A percentile compares a stretch with the other conserved stretches of the same genome.
Conservation (phyloP, 2,113 vertebrate genomes). For the Tachuris rubrigastra region DNA sequence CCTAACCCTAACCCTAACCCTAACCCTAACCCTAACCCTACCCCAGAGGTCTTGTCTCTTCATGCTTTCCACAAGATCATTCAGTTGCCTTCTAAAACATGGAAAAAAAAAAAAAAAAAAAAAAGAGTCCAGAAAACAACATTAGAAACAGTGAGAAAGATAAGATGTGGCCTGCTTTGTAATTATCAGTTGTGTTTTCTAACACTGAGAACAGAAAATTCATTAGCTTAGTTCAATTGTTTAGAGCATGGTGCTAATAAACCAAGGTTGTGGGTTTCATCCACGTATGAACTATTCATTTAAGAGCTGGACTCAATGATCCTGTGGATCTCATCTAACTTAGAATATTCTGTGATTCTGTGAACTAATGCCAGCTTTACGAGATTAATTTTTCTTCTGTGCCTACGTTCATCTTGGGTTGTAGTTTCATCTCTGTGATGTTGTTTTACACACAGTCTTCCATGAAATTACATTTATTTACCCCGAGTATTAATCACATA, state of each 20-base stretch:
- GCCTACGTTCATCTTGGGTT: background rate
- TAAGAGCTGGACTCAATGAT: background rate
- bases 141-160: background rate
- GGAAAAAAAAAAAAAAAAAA: background rate
- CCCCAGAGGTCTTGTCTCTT: background rate
- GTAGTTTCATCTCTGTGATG: background rate
- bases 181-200: background rate
- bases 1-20: too few relatives aligned
- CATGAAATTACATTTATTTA: background rate
- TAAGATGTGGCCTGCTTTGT: background rate
- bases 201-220: background rate
- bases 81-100: background rate
- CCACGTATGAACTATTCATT: background rate
- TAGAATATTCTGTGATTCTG: background rate
- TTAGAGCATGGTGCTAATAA: background rate
- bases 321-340: background rate
- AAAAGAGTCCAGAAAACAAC: accelerated
- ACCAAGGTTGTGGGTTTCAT: background rate
- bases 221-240: background rate
- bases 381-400: background rate
- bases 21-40: too few relatives aligned
- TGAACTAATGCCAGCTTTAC: background rate
- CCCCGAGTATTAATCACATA: background rate
- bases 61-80: background rate
- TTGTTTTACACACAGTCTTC: background rate